Base-by-base conservation (phyloP, 2,797 vertebrate species). In the Pteronotus mesoamericanus region DNA sequence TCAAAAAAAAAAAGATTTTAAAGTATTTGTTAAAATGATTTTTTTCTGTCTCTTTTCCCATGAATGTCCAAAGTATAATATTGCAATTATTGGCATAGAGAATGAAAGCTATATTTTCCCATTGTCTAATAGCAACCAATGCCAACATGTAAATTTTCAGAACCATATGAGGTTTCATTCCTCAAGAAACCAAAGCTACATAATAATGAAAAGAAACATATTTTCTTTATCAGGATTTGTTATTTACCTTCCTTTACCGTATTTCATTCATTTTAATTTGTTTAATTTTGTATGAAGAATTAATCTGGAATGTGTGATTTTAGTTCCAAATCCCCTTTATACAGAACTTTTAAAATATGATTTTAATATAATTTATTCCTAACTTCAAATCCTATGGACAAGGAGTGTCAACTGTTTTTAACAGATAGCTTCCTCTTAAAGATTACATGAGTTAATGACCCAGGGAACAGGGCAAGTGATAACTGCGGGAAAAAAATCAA, bases 311-410 rank as follows among this genome's bases (percentile, higher is more conserved):
- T 89, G 34, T 78, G 66, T 94, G n/a, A 74, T 91, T 95, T 95
- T 92, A 94, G 85, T 96, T 82, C 91, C n/a, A 92, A 48, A 89
- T 61, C 26, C 22, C n/a, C 22, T 89, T 75, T 85, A 61, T 77
- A 46, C 8, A 57, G 29, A 85, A 93, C 32, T 94, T 94, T 89
- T 68, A 37, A 94, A 95, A 92, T 83, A 89, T 46, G 42, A 91
- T 75, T 95, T 93, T 86, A 94, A 90, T 74, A 78, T 88, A 82
- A 89, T 92, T 83, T 94, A 93, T 59, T 78, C n/a, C 59, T 88
- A 75, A 78, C 44, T 53, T 94, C 32, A 92, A 92, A 85, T 89
- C 32, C 68, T 71, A 14, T 77, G 61, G 66, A 68, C 55, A 91
- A n/a, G 10, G 42, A 93, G 66, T 74, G 55, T 86, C 83, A 89